Base-by-base conservation (phyloP, 2,888 invertebrate genomes). In the Actias luna region DNA sequence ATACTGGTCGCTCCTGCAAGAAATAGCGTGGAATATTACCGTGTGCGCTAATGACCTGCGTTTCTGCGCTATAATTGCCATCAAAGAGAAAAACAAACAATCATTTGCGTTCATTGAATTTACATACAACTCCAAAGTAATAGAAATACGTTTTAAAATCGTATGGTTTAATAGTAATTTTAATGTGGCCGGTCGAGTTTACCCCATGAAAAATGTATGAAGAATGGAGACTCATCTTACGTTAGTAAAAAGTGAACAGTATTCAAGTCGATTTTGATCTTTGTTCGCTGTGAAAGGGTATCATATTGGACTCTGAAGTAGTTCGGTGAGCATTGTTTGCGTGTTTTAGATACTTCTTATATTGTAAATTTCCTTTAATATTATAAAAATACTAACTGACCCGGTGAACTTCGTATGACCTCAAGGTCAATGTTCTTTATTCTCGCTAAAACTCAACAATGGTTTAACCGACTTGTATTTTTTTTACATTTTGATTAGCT, bases 11-110 rank as follows among this genome's bases (percentile, higher is more conserved):
- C n/a, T 42, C 31, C 29, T 69, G 73, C 83, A 90, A 91, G 89
- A 92, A 90, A 76, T 82, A 89, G 82, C 92, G 92, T 91, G 91
- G 92, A 92, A 90, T 92, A 92, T 92, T 89, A 87, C 86, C 89
- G 84, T 84, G 83, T 81, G 82, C 87, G 80, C 89, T 92, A 92
- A 92, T 92, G 92, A 91, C 76, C 85, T 82, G 87, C 84, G 86
- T 88, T 89, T 85, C 87, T 88, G 85, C 85, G 85, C 86, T 91
- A 91, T 92, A 92, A 92, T 92, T 92, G 92, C 89, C 80, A 83
- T 83, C 86, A 83, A 83, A 85, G 84, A 79, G 73, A 83, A 76
- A 79, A 79, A 83, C 87, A 76, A 72, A 77, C 71, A 67, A 77
- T 78, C n/a, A 22, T 33, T 14, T 55, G 66, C 71, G 66, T 22